Evolutionary conservation across 2,888 invertebrate genomes (phyloP), one percentile per base, ranked within the genome.

Genomic region (Choreutis nemorana): DNA sequence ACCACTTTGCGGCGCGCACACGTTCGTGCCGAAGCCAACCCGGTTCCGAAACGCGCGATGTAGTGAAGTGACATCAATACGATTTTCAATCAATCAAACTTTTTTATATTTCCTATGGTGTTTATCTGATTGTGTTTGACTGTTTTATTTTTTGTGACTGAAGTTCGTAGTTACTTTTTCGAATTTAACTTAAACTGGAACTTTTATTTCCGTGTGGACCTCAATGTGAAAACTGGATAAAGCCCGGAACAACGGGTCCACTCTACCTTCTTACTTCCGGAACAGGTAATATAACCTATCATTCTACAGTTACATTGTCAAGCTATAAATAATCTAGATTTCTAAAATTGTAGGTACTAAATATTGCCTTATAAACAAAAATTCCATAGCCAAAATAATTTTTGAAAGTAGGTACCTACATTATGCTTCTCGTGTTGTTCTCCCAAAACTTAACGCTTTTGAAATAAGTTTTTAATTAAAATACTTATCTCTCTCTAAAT

Each of bases 181-280:
- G 35, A 32, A 29, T 33, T 33, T 32, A 35, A 33, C 22, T 31
- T 33, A 30, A 16, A 20, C 16, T 29, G 28, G 36, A 35, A 35
- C 31, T 39, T 37, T 37, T 30, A 33, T 34, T 39, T 36, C 33
- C 33, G 35, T 45, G 38, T 37, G 42, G 51, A 40, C 52, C 58
- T 60, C 58, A 46, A 52, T 61, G 70, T 65, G 65, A 65, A 59
- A 59, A 57, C 52, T 58, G 55, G 55, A 57, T 55, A 54, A 47
- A 39, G 45, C 49, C 59, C 60, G 59, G 55, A 59, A 59, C 55
- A 57, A 56, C 63, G 58, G 63, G 60, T 60, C 51, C 37, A 40
- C 52, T 54, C 57, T 58, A 53, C 59, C 51, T 59, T 48, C 47
- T 50, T 39, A 42, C 47, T 62, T 60, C 55, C 46, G 54, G 43